Evolutionary conservation across 2,888 invertebrate genomes (phyloP), one percentile per base, ranked within the genome.

Genomic region (Apamea monoglypha): DNA sequence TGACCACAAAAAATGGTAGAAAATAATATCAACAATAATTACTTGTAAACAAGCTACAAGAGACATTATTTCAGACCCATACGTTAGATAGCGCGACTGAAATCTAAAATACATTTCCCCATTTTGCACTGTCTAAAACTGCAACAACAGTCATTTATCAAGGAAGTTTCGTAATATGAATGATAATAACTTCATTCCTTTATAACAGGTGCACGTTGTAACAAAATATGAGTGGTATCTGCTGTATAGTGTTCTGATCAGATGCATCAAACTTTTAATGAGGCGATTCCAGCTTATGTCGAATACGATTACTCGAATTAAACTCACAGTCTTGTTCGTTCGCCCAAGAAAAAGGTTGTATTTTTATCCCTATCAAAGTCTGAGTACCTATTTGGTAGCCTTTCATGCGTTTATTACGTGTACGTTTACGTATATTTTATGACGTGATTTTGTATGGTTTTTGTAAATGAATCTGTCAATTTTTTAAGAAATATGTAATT

Each of bases 81-180:
- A 74, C 70, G 74, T 85, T 61, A 87, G 82, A 87, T 84, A 80
- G 72, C 75, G 67, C 50, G 61, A 61, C 84, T 85, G 86, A 90
- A 88, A 89, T 89, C 87, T 91, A 87, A 91, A 93, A 93, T 91
- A 92, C 91, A 91, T 92, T 92, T 90, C 89, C 90, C 87, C 90
- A 88, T 93, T 93, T 92, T 89, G 90, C 87, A 88, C 87, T 90
- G 92, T 92, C 93, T 92, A 92, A 93, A 94, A 94, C 91, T 93
- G 91, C 88, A 90, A 95, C 93, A 93, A 89, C 81, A 74, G 91
- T 93, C 94, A 94, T 96, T 95, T 94, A 94, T 95, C 94, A 95
- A 87, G 81, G 87, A 95, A 96, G 91, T 95, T 95, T 91, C 88
- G 87, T 90, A 91, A 91, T 94, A 95, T 92, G 92, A 94, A 94